phyloP scores from a whole-genome alignment of 92 coral and sea anemone species.

The Pocillopora meandrina region DNA sequence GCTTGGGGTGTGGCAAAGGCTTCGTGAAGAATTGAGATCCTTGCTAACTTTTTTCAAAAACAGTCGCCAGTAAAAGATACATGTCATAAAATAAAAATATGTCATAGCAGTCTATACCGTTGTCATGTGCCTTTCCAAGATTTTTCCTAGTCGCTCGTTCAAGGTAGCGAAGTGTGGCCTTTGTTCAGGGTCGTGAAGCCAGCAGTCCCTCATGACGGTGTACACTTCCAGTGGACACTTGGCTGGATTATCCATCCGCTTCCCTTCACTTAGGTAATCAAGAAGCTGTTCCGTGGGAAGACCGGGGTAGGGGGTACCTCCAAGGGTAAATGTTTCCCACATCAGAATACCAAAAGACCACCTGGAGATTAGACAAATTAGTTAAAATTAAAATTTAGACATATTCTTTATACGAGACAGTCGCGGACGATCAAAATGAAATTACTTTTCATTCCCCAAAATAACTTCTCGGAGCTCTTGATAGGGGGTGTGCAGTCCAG shows the following conservation, averaged over 20 bases:
- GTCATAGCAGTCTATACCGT: slow-evolving; percentile 51
- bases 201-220: slow-evolving; percentile 86
- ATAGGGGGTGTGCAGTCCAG: no score
- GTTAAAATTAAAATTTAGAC: no score
- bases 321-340: slow-evolving; percentile 93
- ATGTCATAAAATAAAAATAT: background rate
- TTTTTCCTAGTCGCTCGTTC: slow-evolving; percentile 68
- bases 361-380: slow-evolving; percentile 25
- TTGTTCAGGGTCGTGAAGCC: slow-evolving; percentile 73
- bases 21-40: no score
- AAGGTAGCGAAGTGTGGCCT: slow-evolving; percentile 73
- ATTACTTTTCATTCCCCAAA: no score
- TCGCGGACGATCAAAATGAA: no score
- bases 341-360: slow-evolving; percentile 91
- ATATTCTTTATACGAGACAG: no score
- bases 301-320: slow-evolving; percentile 90
- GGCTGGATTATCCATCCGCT: slow-evolving; percentile 78
- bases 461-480: no score
- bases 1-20: no score
- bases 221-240: slow-evolving; percentile 83
- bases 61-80: background rate
- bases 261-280: slow-evolving; percentile 74
- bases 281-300: slow-evolving; percentile 84
- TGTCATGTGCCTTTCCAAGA: slow-evolving; percentile 68
- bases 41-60: no score